These are phyloP conservation scores for Atrichornis clamosus DNA, from an alignment of 2,113 vertebrate species.

Conservation along the genomic window DNA sequence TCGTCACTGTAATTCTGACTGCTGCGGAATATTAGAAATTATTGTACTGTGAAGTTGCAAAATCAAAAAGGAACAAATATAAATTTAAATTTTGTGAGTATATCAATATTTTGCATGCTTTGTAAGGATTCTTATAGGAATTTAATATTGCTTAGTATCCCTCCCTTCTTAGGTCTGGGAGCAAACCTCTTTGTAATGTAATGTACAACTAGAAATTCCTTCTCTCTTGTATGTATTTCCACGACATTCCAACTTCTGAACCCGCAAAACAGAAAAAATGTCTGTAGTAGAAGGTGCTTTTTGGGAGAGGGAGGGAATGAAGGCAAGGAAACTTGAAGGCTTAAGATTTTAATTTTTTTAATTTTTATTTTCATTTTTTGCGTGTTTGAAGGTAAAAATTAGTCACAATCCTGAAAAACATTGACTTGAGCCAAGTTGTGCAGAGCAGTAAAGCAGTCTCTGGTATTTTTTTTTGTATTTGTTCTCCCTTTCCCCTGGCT, in stretches of 20 bases:
- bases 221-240: slow-evolving; percentile 56
- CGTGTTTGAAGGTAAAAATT: slow-evolving; percentile 21
- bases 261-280: background rate
- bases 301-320: slow-evolving; percentile 15
- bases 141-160: slow-evolving; percentile 59
- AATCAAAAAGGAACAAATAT: slow-evolving; percentile 32
- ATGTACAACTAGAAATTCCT: slow-evolving; percentile 55
- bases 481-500: background rate
- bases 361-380: background rate
- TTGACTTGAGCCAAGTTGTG: background rate
- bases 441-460: background rate
- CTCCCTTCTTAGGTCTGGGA: slow-evolving; percentile 52
- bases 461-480: background rate
- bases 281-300: slow-evolving; percentile 35
- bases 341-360: background rate
- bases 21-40: slow-evolving; percentile 38
- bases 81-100: slow-evolving; percentile 53
- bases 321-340: slow-evolving; percentile 40
- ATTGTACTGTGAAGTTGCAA: slow-evolving; percentile 52
- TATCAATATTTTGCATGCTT: slow-evolving; percentile 64
- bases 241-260: slow-evolving; percentile 45
- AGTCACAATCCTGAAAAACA: background rate
- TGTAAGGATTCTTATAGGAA: slow-evolving; percentile 60
- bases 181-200: slow-evolving; percentile 58
- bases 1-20: slow-evolving; percentile 29